Conservation (phyloP, 2,113 vertebrate genomes). For the Natator depressus region DNA sequence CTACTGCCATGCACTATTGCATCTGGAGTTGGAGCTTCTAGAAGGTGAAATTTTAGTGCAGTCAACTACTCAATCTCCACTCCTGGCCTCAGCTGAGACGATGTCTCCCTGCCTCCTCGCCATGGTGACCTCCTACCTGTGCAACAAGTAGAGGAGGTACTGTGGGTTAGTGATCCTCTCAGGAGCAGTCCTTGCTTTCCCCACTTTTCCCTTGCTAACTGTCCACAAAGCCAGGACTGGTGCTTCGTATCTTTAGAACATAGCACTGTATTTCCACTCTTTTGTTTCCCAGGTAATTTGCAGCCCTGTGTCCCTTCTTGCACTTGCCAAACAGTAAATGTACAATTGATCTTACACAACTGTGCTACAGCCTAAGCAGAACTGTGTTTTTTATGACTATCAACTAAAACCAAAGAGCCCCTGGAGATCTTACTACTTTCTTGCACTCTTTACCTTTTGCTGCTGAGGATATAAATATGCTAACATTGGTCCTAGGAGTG, state of each 20-base stretch:
- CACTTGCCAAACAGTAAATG: slow-evolving; percentile 54
- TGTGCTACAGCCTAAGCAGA: slow-evolving; percentile 39
- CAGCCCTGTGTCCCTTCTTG: slow-evolving; percentile 6
- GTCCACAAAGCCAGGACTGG: not conserved
- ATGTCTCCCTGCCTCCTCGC: not conserved
- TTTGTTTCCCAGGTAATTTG: not conserved
- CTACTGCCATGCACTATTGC: accelerated
- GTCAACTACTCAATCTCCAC: not conserved
- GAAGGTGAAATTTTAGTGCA: not conserved
- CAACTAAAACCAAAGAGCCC: slow-evolving; percentile 74
- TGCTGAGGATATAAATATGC: slow-evolving; percentile 58
- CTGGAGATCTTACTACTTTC: slow-evolving; percentile 58
- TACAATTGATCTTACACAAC: slow-evolving; percentile 37
- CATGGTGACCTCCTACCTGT: not conserved
- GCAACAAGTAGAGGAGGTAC: not conserved
- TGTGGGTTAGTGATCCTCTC: slow-evolving; percentile 43
- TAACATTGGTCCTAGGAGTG: slow-evolving; percentile 58
- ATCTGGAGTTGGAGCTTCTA: not conserved
- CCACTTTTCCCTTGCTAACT: not conserved
- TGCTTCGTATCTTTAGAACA: not conserved
- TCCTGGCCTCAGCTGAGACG: not conserved
- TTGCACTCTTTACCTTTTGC: slow-evolving; percentile 41
- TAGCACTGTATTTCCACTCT: slow-evolving; percentile 40
- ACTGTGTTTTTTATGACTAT: slow-evolving; percentile 58
- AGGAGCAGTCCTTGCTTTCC: slow-evolving; percentile 46